A percentile compares a stretch with the other conserved stretches of the same genome.
These are phyloP conservation scores for Grammomys dolichurus DNA, from an alignment of 2,113 vertebrate genomes.

Conservation along the genomic window DNA sequence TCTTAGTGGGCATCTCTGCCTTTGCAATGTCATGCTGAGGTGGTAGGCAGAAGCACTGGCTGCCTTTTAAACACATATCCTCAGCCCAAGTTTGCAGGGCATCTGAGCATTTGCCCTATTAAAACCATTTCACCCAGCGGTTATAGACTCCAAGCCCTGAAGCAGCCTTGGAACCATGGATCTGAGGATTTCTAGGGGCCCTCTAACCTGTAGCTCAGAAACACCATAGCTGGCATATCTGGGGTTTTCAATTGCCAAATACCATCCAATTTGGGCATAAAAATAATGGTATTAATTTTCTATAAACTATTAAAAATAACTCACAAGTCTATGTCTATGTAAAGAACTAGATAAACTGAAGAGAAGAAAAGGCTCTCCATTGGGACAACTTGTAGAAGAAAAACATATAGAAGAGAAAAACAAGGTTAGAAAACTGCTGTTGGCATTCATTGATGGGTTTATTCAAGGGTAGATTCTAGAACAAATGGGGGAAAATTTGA, in stretches of 20 bases:
- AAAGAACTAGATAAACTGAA: slow-evolving; percentile 19
- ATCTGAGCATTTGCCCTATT: no score
- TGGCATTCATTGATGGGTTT: background rate
- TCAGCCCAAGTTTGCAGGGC: background rate
- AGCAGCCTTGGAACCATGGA: background rate
- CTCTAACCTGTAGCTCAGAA: background rate
- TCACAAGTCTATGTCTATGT: background rate
- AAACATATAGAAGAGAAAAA: background rate
- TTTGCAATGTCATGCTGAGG: background rate
- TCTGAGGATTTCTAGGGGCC: background rate
- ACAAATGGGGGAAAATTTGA: background rate
- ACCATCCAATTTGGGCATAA: background rate
- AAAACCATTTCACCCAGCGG: background rate
- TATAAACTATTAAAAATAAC: slow-evolving; percentile 28
- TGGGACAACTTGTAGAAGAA: background rate
- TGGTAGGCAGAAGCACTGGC: background rate
- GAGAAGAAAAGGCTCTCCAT: background rate
- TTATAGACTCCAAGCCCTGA: background rate
- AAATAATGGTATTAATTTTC: slow-evolving; percentile 39
- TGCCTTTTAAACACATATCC: background rate
- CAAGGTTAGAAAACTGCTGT: background rate
- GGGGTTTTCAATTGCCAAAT: background rate
- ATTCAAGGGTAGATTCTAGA: background rate
- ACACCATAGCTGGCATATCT: background rate
- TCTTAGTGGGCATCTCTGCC: rapidly evolving